Percentiles rank a stretch among this genome's conserved stretches.
Evolutionary conservation across 2,888 invertebrate genomes (phyloP).

Genomic region (Odontothrips loti): DNA sequence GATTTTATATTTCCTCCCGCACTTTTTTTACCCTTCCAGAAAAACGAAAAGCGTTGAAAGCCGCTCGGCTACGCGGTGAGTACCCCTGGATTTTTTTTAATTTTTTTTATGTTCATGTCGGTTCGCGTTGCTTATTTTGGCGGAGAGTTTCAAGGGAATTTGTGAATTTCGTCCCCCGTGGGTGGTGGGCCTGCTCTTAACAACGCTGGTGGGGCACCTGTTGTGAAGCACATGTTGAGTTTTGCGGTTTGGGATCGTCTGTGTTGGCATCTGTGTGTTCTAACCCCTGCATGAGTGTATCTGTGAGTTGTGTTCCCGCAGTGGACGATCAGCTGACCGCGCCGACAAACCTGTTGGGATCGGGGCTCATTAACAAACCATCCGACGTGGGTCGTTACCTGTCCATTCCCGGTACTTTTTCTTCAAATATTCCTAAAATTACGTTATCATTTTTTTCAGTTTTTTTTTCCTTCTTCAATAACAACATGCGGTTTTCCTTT

Average conservation of each 20-base stretch:
- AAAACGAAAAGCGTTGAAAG: slow-evolving; percentile 12
- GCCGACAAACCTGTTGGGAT: slow-evolving; percentile 1
- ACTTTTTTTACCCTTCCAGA: slow-evolving; percentile 10
- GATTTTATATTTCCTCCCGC: background rate
- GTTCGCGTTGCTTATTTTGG: background rate
- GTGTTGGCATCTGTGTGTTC: too few species aligned
- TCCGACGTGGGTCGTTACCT: slow-evolving; percentile 48
- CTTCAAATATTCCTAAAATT: background rate
- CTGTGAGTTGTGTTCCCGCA: background rate
- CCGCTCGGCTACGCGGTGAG: slow-evolving; percentile 10
- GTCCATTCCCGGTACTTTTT: slow-evolving; percentile 41
- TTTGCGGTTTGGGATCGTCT: too few species aligned
- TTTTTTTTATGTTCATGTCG: background rate
- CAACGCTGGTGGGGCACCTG: too few species aligned
- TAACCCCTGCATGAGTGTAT: background rate
- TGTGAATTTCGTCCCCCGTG: background rate
- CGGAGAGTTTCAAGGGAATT: background rate
- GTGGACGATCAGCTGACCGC: slow-evolving; percentile 12
- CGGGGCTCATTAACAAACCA: slow-evolving; percentile 38
- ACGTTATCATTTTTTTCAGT: background rate
- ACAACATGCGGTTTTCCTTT: background rate
- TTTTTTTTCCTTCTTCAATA: background rate
- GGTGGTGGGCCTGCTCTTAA: background rate
- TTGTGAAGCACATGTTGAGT: background rate
- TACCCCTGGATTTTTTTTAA: background rate